phyloP scores from a whole-genome alignment of 2,797 vertebrate genomes.

The Chanos chanos region DNA sequence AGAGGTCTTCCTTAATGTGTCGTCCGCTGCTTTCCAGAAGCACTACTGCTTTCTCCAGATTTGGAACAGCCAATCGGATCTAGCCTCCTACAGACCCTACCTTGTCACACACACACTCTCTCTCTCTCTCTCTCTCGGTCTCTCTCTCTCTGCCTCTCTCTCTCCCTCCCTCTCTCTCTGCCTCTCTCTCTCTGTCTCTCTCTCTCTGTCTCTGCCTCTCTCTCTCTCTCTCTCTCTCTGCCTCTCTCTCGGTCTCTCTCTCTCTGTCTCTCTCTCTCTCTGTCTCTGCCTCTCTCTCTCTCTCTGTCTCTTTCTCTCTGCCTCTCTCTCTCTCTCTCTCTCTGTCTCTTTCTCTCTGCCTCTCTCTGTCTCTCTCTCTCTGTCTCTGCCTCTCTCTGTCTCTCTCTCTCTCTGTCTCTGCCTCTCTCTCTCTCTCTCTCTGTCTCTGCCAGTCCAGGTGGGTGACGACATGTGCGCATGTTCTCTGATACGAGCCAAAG shows the following conservation, averaged over 20 bases:
- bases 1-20: too few relatives aligned
- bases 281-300: background rate
- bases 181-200: background rate
- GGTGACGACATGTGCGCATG: too few relatives aligned
- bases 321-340: background rate
- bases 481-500: too few relatives aligned
- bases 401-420: background rate
- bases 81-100: too few relatives aligned
- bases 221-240: background rate
- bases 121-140: too few relatives aligned
- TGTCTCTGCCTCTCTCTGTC: background rate
- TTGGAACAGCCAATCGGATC: too few relatives aligned
- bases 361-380: background rate
- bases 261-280: background rate
- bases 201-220: background rate
- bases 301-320: background rate
- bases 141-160: background rate
- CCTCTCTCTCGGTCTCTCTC: too few relatives aligned
- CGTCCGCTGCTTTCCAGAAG: too few relatives aligned
- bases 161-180: background rate
- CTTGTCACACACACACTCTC: too few relatives aligned
- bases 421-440: too few relatives aligned
- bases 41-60: too few relatives aligned
- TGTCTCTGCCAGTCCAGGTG: too few relatives aligned
- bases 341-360: background rate